Conservation (phyloP, 1,140 invertebrate genomes). For the Idris sp. region DNA sequence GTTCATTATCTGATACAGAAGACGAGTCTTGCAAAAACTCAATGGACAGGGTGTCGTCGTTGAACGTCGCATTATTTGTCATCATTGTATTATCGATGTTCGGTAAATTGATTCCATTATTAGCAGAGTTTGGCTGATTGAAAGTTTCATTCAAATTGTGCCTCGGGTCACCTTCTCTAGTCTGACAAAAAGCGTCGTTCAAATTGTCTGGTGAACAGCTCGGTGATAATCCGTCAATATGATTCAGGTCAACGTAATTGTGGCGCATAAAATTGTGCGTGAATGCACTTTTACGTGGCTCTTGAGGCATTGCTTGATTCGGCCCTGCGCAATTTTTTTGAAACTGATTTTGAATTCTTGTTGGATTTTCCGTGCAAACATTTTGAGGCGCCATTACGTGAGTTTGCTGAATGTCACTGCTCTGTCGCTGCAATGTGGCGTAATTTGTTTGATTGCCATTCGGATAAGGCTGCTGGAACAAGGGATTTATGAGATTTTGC, state of each 20-base stretch:
- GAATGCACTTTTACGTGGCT: slow-evolving; percentile 65
- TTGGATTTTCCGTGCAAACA: slow-evolving; percentile 64
- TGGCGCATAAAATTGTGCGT: slow-evolving; percentile 63
- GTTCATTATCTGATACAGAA: slow-evolving; percentile 68
- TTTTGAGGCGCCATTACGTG: slow-evolving; percentile 36
- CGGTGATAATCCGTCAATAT: slow-evolving; percentile 59
- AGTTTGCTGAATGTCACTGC: slow-evolving; percentile 13
- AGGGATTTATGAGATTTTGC: slow-evolving; percentile 66
- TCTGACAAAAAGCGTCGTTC: slow-evolving; percentile 74
- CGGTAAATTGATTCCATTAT: slow-evolving; percentile 52
- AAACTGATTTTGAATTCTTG: slow-evolving; percentile 67
- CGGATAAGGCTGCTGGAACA: slow-evolving; percentile 63
- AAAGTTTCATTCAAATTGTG: slow-evolving; percentile 73
- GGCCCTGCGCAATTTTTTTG: slow-evolving; percentile 55
- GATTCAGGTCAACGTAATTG: slow-evolving; percentile 52
- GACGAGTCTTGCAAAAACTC: slow-evolving; percentile 73
- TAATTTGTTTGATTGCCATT: slow-evolving; percentile 63
- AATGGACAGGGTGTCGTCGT: slow-evolving; percentile 74
- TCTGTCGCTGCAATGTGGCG: slow-evolving; percentile 5
- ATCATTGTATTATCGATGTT: slow-evolving; percentile 69
- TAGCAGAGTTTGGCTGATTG: slow-evolving; percentile 37
- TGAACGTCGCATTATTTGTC: slow-evolving; percentile 76
- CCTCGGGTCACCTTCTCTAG: slow-evolving; percentile 52
- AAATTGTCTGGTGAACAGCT: slow-evolving; percentile 73
- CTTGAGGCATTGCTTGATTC: slow-evolving; percentile 73